Percentiles rank a stretch among this genome's conserved stretches.
phyloP scores from a whole-genome alignment of 2,888 invertebrate species.

The Synanthedon myopaeformis region DNA sequence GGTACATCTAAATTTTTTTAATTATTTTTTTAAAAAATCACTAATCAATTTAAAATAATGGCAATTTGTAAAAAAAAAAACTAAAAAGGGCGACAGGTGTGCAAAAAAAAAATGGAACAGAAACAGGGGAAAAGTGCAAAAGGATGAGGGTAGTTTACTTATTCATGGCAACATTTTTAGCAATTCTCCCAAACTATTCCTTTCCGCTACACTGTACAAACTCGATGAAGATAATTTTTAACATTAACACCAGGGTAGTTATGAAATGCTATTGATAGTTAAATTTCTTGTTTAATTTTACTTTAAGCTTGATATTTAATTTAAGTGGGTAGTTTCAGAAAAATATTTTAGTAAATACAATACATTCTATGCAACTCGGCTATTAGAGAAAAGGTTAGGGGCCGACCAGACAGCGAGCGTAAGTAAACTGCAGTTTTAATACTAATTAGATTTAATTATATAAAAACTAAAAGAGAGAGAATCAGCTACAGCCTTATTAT shows the following conservation, averaged over 20 bases:
- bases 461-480: no score
- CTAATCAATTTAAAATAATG: neutral
- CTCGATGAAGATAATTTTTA: slow-evolving; percentile 35
- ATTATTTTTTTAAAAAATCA: neutral
- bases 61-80: slow-evolving; percentile 10
- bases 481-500: no score
- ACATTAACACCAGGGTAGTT: slow-evolving; percentile 26
- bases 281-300: slow-evolving; percentile 1
- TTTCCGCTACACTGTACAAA: slow-evolving; percentile 58
- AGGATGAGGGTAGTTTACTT: slow-evolving; percentile 21
- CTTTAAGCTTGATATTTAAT: slow-evolving; percentile 7
- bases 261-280: slow-evolving; percentile 55
- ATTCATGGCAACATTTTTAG: slow-evolving; percentile 55
- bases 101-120: slow-evolving; percentile 13
- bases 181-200: slow-evolving; percentile 25
- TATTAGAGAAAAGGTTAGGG: no score
- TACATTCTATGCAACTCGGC: no score
- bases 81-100: slow-evolving; percentile 8
- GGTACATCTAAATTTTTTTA: neutral
- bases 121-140: slow-evolving; percentile 32
- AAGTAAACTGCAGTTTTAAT: no score
- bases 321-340: no score
- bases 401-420: no score
- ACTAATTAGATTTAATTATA: no score
- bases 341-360: no score